Evolutionary conservation across 2,888 invertebrate genomes (phyloP).

Genomic region (Caradrina kadenii): DNA sequence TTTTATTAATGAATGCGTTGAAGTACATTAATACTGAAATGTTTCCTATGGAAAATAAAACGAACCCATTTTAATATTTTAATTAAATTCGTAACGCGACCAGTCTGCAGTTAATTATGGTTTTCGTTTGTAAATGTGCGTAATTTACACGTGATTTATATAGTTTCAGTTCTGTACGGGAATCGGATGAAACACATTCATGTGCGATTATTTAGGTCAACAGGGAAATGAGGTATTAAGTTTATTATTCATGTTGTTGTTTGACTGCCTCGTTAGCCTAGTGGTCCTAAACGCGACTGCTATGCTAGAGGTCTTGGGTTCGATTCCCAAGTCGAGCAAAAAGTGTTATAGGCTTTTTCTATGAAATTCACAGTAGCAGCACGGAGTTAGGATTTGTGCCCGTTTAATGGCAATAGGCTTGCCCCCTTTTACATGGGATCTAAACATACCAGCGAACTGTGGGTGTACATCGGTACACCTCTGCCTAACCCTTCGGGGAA

Average conservation of each 20-base stretch:
- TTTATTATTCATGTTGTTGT: neutral
- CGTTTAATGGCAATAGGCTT: no score
- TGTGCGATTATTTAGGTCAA: constrained; percentile 23
- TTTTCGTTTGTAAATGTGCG: constrained; percentile 20
- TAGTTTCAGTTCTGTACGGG: constrained; percentile 12
- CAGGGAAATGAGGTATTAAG: constrained; percentile 2
- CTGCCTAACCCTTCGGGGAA: no score
- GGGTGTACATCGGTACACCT: no score
- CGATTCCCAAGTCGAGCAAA: no score
- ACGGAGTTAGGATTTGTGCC: no score
- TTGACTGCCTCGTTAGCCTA: no score
- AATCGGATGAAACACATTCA: constrained; percentile 8
- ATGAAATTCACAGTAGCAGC: no score
- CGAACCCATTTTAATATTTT: constrained; percentile 11
- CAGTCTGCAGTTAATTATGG: constrained; percentile 20
- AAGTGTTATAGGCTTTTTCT: no score
- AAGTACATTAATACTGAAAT: neutral
- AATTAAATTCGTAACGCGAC: constrained; percentile 42
- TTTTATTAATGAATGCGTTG: neutral
- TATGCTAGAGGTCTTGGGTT: no score
- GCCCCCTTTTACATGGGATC: no score
- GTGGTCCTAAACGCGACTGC: no score
- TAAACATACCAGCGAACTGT: no score
- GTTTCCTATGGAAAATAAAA: constrained; percentile 1
- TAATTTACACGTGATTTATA: constrained; percentile 43